phyloP scores from a whole-genome alignment of 2,888 invertebrate species.

The Aricia artaxerxes region DNA sequence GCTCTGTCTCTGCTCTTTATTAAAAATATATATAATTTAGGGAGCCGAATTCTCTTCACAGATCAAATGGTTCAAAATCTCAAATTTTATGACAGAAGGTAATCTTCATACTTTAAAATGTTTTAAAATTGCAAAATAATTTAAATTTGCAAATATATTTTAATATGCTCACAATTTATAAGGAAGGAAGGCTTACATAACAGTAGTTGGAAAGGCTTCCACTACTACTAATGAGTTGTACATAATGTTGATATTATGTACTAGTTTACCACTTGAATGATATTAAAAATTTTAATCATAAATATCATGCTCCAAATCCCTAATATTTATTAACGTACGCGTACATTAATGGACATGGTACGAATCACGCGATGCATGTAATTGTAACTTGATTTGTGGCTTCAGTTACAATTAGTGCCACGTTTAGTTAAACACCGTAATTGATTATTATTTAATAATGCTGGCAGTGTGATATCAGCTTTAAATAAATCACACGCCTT shows the following conservation, averaged over 20 bases:
- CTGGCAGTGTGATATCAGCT: not conserved
- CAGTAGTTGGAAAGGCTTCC: not conserved
- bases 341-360: not conserved
- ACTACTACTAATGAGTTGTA: not conserved
- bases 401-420: constrained; percentile 12
- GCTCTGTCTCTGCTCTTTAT: no score
- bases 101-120: not conserved
- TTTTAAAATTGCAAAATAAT: not conserved
- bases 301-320: constrained; percentile 3
- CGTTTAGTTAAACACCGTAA: not conserved
- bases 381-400: constrained; percentile 25
- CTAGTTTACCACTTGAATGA: not conserved
- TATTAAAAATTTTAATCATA: not conserved
- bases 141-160: constrained; percentile 3
- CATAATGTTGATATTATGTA: not conserved
- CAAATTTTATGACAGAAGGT: no score
- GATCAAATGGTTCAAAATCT: no score
- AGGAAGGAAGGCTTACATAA: constrained; percentile 4
- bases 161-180: not conserved
- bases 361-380: constrained; percentile 1
- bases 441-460: constrained; percentile 3
- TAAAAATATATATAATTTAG: no score
- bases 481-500: not conserved
- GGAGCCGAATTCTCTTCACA: no score
- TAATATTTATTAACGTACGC: constrained; percentile 14